Conservation (phyloP, 2,888 invertebrate species). For the Coelopa pilipes region DNA sequence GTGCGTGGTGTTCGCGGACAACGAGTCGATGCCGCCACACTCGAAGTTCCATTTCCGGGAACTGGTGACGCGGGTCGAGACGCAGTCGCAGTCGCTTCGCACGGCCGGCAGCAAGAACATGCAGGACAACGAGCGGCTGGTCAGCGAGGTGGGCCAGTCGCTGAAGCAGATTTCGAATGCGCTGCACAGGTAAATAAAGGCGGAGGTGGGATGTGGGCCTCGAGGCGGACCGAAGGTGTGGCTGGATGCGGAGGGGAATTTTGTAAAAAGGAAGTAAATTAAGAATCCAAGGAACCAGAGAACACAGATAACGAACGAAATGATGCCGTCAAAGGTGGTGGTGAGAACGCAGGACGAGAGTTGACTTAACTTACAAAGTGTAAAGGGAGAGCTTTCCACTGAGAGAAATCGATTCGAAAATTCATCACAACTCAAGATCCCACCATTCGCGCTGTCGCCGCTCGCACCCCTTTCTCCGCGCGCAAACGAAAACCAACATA, state of each 20-base stretch:
- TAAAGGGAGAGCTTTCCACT: too few relatives aligned
- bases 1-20: slow-evolving; percentile 86
- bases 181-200: slow-evolving; percentile 66
- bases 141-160: slow-evolving; percentile 74
- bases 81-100: slow-evolving; percentile 75
- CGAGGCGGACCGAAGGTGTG: slow-evolving; percentile 42
- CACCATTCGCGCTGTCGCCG: too few relatives aligned
- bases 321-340: too few relatives aligned
- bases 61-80: slow-evolving; percentile 76
- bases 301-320: too few relatives aligned
- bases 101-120: slow-evolving; percentile 78
- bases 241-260: slow-evolving; percentile 63
- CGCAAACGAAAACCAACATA: neutral
- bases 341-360: too few relatives aligned
- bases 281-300: too few relatives aligned
- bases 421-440: too few relatives aligned
- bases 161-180: slow-evolving; percentile 67
- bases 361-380: too few relatives aligned
- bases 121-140: slow-evolving; percentile 75
- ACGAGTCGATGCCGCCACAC: slow-evolving; percentile 81
- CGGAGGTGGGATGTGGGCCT: slow-evolving; percentile 53
- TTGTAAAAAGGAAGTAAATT: slow-evolving; percentile 55
- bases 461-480: slow-evolving; percentile 2
- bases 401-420: too few relatives aligned
- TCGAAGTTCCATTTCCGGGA: slow-evolving; percentile 89